Evolutionary conservation across 2,888 invertebrate species (phyloP), one percentile per base, ranked within the genome.

Genomic region (Netelia virgata): DNA sequence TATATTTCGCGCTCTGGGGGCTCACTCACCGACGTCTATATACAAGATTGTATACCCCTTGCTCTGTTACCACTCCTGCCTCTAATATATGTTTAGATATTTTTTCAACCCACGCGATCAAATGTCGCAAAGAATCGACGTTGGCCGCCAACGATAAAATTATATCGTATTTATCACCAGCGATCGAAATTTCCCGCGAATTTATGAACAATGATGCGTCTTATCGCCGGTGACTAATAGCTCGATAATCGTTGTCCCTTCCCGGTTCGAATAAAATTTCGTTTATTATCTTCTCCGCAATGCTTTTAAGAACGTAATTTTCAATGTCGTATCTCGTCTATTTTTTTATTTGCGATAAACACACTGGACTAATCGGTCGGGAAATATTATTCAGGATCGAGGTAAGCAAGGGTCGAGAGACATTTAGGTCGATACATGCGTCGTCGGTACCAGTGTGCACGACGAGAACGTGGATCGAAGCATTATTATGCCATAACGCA

Each of bases 1-100:
- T 77, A 69, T 69, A 69, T 69, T 77, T 77, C 41, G 69, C 69
- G 61, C 77, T 77, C 77, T 18, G 28, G 61, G 61, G 68, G 61
- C 47, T 50, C 53, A 14, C 61, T 69, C 53, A 78, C 53, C 63
- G 53, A 78, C 70, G 70, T 63, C n/a, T 47, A 59, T 57, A 57
- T 16, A 57, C 6, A 18, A 18, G 9, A 11, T 61, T 28, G 16
- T 57, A 57, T 16, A 16, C 57, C 23, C 57, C 16, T 18, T 5
- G 16, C 57, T 57, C 57, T 57, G 16, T 18, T 57, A 3, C 18
- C 6, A 18, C 57, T 10, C 2, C n/a, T 16, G 57, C 20, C 16
- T 57, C 0, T 18, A 16, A 10, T 18, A 57, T 18, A 57, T 9
- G 18, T 57, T 14, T 47, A 18, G 9, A 57, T 57, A 57, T 57